Evolutionary conservation across 23 tunicate genomes (phyloP), one percentile per base, ranked within the genome.

Genomic region (Ascidia mentula): DNA sequence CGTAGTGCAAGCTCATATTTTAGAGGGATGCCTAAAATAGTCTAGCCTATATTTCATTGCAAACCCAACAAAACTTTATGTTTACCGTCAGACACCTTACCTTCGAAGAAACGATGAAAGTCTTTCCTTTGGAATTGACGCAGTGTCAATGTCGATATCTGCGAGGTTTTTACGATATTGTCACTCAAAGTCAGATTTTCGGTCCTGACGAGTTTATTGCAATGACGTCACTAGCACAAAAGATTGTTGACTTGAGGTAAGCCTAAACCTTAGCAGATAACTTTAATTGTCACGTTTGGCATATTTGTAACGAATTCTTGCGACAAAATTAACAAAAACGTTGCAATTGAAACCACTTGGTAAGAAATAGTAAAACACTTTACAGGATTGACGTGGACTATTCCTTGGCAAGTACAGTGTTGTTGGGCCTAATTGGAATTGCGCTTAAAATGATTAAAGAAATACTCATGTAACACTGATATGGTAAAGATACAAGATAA

Each of bases 191-290:
- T 81, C 77, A 36, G 31, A 38, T 72, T 8, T 79, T 86, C 39
- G 90, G 90, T 6, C 79, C 84, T 24, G 84, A 86, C 37, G 90
- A 86, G 79, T 86, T 86, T 71, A 73, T 86, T 46, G 90, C 90
- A 31, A 86, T 86, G 90, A 53, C 86, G 37, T 32, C 84, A 32
- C 65, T 80, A 7, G 61, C 84, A 30, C 84, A 80, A 40, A 74
- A 71, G 40, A 17, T 80, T 30, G 6, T 80, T 13, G 32, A 40
- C 31, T 37, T 80, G 38, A 80, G 77, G 84, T 80, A 38, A 18
- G 45, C n/a, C n/a, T n/a, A n/a, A n/a, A n/a, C n/a, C n/a, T n/a
- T n/a, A n/a, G n/a, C n/a, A n/a, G n/a, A n/a, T n/a, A n/a, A n/a
- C n/a, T n/a, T n/a, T n/a, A n/a, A n/a, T n/a, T n/a, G n/a, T n/a